These are phyloP conservation scores for Oscheius sp. DNA, from an alignment of 2,888 invertebrate genomes.

Conservation along the genomic window DNA sequence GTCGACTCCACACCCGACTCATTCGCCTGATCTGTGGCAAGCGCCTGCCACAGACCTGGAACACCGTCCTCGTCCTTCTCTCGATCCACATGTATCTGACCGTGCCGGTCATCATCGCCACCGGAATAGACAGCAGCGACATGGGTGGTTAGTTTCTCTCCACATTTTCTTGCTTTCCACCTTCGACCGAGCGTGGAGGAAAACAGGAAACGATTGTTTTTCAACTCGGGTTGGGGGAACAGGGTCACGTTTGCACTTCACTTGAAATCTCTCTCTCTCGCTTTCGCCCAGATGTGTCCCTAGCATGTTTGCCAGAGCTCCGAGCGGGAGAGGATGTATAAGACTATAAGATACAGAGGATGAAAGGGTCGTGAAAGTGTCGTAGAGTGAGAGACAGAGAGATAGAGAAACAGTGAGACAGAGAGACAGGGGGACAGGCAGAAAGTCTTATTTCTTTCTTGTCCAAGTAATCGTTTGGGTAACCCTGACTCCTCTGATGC, in stretches of 20 bases:
- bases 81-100: constrained; percentile 64
- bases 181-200: constrained; percentile 5
- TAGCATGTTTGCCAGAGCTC: too few species aligned
- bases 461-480: too few species aligned
- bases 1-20: constrained; percentile 46
- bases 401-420: too few species aligned
- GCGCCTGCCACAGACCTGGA: constrained; percentile 62
- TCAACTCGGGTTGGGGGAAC: too few species aligned
- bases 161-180: background rate
- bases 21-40: constrained; percentile 56
- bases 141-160: constrained; percentile 41
- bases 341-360: background rate
- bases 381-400: too few species aligned
- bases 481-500: too few species aligned
- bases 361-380: background rate
- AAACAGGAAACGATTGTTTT: constrained; percentile 6
- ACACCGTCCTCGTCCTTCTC: constrained; percentile 59
- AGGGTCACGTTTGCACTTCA: too few species aligned
- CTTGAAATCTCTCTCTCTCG: too few species aligned
- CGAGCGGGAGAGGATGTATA: too few species aligned
- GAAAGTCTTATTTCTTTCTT: too few species aligned
- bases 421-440: too few species aligned
- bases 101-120: constrained; percentile 59
- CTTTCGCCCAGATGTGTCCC: too few species aligned
- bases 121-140: constrained; percentile 58